Percentiles rank a stretch among this genome's conserved stretches.
These are phyloP conservation scores for Ctenopoma multispine DNA, from an alignment of 2,797 vertebrate genomes.

Conservation along the genomic window DNA sequence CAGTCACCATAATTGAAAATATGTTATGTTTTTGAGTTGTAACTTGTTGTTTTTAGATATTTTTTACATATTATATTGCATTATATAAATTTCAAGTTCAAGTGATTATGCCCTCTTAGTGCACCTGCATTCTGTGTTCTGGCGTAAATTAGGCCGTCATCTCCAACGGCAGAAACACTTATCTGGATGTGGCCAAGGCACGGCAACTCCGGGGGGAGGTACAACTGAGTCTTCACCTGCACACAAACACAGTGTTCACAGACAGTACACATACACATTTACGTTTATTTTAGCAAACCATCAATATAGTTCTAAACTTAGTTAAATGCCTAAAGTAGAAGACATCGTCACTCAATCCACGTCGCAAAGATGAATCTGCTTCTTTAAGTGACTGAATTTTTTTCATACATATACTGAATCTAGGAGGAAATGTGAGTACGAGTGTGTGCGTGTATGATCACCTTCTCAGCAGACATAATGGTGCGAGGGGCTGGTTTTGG, in stretches of 20 bases:
- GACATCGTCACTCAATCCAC: too few relatives aligned
- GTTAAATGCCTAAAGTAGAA: too few relatives aligned
- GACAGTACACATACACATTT: neutral
- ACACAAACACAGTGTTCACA: neutral
- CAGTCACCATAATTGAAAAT: neutral
- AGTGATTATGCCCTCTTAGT: too few relatives aligned
- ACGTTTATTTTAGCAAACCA: too few relatives aligned
- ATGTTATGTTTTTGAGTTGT: too few relatives aligned
- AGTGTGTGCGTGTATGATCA: slow-evolving; percentile 29
- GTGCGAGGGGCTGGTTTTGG: slow-evolving; percentile 57
- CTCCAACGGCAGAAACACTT: slow-evolving; percentile 85
- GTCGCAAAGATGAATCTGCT: neutral
- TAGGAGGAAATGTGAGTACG: neutral
- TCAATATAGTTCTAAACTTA: too few relatives aligned
- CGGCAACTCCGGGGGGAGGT: slow-evolving; percentile 87
- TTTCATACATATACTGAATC: too few relatives aligned
- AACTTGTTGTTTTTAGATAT: too few relatives aligned
- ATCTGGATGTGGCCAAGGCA: slow-evolving; percentile 75
- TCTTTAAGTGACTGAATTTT: too few relatives aligned
- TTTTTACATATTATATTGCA: too few relatives aligned
- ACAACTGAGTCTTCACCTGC: slow-evolving; percentile 75
- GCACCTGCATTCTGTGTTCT: slow-evolving; percentile 86
- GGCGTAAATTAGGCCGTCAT: slow-evolving; percentile 89
- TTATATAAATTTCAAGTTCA: too few relatives aligned
- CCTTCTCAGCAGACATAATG: slow-evolving; percentile 64